Percentiles rank a stretch among this genome's conserved stretches.
These are phyloP conservation scores for Poeciliopsis retropinna DNA, from an alignment of 2,113 vertebrate species.

Conservation along the genomic window DNA sequence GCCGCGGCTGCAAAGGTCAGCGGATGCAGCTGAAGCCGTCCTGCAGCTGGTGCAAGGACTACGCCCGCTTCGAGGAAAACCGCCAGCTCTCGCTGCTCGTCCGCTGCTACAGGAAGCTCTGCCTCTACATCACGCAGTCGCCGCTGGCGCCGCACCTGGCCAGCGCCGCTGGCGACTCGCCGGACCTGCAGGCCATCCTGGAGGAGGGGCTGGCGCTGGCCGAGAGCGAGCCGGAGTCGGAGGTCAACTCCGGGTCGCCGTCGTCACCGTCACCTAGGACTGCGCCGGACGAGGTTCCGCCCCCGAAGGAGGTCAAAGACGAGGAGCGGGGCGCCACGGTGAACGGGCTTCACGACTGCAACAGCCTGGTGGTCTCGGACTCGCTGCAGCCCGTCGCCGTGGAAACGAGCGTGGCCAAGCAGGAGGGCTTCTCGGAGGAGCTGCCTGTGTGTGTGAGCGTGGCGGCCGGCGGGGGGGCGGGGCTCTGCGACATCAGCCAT, in stretches of 20 bases:
- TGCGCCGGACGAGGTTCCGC: conserved; percentile 47
- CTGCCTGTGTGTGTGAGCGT: conserved; percentile 88
- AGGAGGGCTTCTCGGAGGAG: conserved; percentile 83
- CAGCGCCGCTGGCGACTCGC: conserved; percentile 88
- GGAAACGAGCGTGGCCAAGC: conserved; percentile 85
- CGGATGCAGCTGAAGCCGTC: conserved; percentile 99
- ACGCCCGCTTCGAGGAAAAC: conserved; percentile 96
- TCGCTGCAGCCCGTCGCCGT: conserved; percentile 82
- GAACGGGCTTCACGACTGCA: conserved; percentile 92
- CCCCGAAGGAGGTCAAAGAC: conserved; percentile 44
- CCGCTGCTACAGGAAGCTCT: conserved; percentile 96
- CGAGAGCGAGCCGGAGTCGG: conserved; percentile 81
- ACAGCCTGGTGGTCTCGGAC: conserved; percentile 86
- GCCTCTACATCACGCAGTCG: conserved; percentile 93
- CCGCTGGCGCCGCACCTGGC: conserved; percentile 92
- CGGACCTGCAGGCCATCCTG: conserved; percentile 92
- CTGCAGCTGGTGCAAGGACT: conserved; percentile 99
- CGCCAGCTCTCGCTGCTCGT: conserved; percentile 94
- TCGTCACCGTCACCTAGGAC: conserved; percentile 72
- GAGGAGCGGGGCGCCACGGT: conserved; percentile 74
- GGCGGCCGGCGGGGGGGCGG: conserved; percentile 72
- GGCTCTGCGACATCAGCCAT: conserved; percentile 86
- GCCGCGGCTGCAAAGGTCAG: conserved; percentile 95
- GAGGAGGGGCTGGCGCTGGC: conserved; percentile 87
- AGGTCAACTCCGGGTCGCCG: conserved; percentile 79